Percentiles rank a stretch among this genome's conserved stretches.
phyloP scores from a whole-genome alignment of 1,140 invertebrate genomes.

The Dysdera silvatica region DNA sequence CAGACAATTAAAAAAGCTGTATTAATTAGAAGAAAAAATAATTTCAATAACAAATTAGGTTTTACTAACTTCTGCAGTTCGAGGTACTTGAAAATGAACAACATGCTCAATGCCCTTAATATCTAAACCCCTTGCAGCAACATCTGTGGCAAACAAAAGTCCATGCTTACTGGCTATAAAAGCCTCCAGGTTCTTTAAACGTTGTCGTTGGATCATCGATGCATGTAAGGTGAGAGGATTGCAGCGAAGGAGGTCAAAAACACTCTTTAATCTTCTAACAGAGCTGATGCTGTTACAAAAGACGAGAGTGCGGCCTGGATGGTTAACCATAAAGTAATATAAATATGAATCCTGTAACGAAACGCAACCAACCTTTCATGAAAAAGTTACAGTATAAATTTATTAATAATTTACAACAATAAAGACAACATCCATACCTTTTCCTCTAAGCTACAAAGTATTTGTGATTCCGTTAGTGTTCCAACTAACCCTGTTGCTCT shows the following conservation, averaged over 20 bases:
- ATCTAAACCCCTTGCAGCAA: slow-evolving; percentile 92
- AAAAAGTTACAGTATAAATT: slow-evolving; percentile 51
- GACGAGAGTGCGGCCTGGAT: slow-evolving; percentile 84
- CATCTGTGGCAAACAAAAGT: slow-evolving; percentile 91
- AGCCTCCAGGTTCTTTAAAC: slow-evolving; percentile 86
- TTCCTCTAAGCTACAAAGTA: slow-evolving; percentile 48
- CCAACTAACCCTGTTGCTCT: slow-evolving; percentile 44
- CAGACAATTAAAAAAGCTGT: too few relatives aligned
- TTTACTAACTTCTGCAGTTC: slow-evolving; percentile 70
- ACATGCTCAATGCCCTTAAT: slow-evolving; percentile 91
- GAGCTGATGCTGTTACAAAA: slow-evolving; percentile 96
- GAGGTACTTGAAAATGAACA: slow-evolving; percentile 94
- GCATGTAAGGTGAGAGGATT: slow-evolving; percentile 81
- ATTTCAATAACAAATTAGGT: neutral
- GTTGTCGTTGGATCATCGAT: slow-evolving; percentile 87
- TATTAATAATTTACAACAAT: neutral
- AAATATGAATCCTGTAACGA: slow-evolving; percentile 68
- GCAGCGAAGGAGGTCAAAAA: slow-evolving; percentile 71
- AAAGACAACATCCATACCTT: slow-evolving; percentile 46
- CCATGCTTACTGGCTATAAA: slow-evolving; percentile 68
- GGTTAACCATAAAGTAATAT: slow-evolving; percentile 79
- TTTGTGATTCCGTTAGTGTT: slow-evolving; percentile 45
- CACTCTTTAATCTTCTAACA: slow-evolving; percentile 68
- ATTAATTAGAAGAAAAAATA: neutral
- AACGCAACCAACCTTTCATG: neutral